Evolutionary conservation across 2,797 vertebrate genomes (phyloP).

Genomic region (Mycteria americana): DNA sequence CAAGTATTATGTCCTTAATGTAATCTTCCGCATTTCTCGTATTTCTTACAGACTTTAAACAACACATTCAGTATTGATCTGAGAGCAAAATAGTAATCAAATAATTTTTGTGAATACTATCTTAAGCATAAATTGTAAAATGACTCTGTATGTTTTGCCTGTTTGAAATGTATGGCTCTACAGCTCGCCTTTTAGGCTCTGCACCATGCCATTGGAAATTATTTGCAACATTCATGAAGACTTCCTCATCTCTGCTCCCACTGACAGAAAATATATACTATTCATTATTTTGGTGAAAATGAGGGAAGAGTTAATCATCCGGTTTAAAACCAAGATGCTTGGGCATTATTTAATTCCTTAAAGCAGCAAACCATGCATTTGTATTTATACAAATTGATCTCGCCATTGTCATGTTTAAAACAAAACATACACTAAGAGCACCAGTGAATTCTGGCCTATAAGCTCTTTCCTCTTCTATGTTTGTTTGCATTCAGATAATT

Average conservation of each 20-base stretch:
- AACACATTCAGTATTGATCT: neutral
- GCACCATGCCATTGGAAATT: neutral
- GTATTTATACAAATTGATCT: neutral
- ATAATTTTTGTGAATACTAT: neutral
- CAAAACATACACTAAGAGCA: neutral
- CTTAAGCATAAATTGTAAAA: neutral
- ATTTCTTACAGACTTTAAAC: neutral
- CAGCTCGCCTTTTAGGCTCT: neutral
- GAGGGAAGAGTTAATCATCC: neutral
- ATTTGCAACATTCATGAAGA: neutral
- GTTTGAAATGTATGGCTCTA: neutral
- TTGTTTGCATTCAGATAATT: neutral
- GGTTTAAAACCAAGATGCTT: neutral
- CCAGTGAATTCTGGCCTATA: neutral
- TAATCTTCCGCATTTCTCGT: neutral
- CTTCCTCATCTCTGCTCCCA: neutral
- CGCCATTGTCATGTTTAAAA: neutral
- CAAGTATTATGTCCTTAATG: neutral
- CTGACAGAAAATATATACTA: neutral
- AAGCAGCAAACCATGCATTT: neutral
- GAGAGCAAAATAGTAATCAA: neutral
- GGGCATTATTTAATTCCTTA: neutral
- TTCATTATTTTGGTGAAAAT: constrained; percentile 7
- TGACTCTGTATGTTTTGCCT: neutral
- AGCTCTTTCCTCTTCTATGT: neutral